These are phyloP conservation scores for Glomeris marginata DNA, from an alignment of 2,888 invertebrate genomes.

Conservation along the genomic window DNA sequence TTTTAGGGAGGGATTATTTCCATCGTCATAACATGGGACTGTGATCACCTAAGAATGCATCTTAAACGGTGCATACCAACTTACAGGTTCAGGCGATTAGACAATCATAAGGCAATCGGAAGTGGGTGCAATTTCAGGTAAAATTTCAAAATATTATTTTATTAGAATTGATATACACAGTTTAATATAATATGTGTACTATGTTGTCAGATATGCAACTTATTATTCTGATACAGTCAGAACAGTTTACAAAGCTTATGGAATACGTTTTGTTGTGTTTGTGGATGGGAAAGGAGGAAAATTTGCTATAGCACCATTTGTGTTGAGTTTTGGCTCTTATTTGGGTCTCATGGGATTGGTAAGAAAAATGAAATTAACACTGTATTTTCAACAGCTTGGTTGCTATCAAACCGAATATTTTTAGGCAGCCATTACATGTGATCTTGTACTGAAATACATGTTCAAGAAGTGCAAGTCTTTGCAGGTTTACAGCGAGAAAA, in stretches of 20 bases:
- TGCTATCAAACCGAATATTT: background rate
- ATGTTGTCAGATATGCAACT: conserved; percentile 24
- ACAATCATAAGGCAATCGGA: conserved; percentile 30
- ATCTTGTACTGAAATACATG: conserved; percentile 5
- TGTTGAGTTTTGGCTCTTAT: conserved; percentile 36
- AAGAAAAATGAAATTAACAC: conserved; percentile 20
- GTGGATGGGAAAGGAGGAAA: conserved; percentile 34
- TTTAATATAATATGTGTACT: background rate
- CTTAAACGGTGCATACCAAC: conserved; percentile 31
- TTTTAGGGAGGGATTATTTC: conserved; percentile 34
- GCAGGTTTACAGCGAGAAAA: conserved; percentile 8
- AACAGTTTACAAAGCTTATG: conserved; percentile 32
- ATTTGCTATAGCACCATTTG: conserved; percentile 33
- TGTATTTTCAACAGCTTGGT: background rate
- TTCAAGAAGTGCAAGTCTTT: conserved; percentile 1
- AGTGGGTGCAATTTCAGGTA: conserved; percentile 37
- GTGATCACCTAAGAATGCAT: conserved; percentile 33
- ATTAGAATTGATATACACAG: no score
- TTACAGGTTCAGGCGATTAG: conserved; percentile 34
- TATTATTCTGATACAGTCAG: conserved; percentile 28
- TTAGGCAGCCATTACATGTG: conserved; percentile 10
- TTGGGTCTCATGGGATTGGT: conserved; percentile 35
- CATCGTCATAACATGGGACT: conserved; percentile 34
- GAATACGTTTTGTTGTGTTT: conserved; percentile 34
- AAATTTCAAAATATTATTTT: no score